phyloP scores from a whole-genome alignment of 2,888 invertebrate species.

The Cosmia trapezina region DNA sequence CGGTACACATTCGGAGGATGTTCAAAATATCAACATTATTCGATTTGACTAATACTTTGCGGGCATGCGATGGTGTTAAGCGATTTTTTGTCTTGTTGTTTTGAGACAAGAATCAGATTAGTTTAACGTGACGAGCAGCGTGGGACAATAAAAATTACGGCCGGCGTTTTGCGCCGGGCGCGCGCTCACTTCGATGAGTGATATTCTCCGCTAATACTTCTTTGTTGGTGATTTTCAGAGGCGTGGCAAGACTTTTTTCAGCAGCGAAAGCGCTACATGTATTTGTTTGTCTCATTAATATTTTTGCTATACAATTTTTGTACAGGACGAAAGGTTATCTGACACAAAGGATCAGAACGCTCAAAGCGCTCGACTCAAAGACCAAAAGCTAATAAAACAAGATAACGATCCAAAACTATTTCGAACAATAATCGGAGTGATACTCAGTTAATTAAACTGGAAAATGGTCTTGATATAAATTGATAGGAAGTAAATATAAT shows the following conservation, averaged over 20 bases:
- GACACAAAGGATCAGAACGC: conserved; percentile 11
- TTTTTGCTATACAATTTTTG: background rate
- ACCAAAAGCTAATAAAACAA: conserved; percentile 48
- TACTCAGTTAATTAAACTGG: conserved; percentile 47
- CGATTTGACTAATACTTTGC: conserved; percentile 82
- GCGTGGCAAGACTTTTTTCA: conserved; percentile 61
- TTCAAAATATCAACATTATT: conserved; percentile 85
- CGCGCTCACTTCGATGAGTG: conserved; percentile 85
- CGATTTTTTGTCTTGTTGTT: conserved; percentile 78
- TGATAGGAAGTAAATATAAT: conserved; percentile 74
- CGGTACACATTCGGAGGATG: conserved; percentile 84
- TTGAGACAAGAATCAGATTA: conserved; percentile 82
- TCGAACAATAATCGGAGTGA: conserved; percentile 34
- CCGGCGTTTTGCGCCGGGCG: conserved; percentile 82
- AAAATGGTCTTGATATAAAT: conserved; percentile 58
- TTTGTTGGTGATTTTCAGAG: conserved; percentile 82
- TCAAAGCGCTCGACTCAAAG: conserved; percentile 9
- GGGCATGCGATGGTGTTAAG: conserved; percentile 71
- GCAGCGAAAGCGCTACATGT: conserved; percentile 15
- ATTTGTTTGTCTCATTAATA: conserved; percentile 1
- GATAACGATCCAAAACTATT: conserved; percentile 46
- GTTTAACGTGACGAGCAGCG: conserved; percentile 73
- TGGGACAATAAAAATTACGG: conserved; percentile 87
- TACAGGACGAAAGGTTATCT: background rate
- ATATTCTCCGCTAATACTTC: conserved; percentile 82